Evolutionary conservation across 2,797 vertebrate genomes (phyloP).

Genomic region (Anableps anableps): DNA sequence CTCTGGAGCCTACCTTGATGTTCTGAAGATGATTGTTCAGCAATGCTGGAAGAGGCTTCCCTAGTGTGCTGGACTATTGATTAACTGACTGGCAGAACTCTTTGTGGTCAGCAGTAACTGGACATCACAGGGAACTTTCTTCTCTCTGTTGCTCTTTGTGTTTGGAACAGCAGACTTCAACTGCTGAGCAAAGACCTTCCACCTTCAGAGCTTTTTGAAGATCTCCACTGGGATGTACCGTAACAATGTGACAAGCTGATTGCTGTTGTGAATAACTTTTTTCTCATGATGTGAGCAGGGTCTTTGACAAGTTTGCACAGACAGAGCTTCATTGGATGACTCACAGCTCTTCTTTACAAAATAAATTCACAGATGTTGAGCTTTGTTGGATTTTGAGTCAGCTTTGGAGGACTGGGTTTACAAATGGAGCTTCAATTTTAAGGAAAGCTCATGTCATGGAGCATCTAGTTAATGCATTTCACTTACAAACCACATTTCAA

Average conservation of each 20-base stretch:
- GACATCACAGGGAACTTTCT: background rate
- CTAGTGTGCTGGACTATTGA: background rate
- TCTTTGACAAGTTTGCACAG: background rate
- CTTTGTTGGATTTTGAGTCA: background rate
- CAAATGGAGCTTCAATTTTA: conserved; percentile 1
- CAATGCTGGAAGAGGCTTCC: too few species aligned
- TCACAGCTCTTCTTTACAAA: background rate
- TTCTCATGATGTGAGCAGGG: background rate
- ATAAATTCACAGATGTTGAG: background rate
- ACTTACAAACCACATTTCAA: conserved; percentile 25
- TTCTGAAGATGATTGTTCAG: conserved; percentile 4
- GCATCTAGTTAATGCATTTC: conserved; percentile 25
- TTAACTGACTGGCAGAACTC: background rate
- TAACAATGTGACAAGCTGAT: background rate
- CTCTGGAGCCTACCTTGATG: background rate
- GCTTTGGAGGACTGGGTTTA: background rate
- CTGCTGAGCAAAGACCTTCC: background rate
- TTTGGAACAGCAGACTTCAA: too few species aligned
- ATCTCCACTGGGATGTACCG: background rate
- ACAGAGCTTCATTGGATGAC: background rate
- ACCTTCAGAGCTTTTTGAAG: background rate
- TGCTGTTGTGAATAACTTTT: background rate
- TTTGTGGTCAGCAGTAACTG: background rate
- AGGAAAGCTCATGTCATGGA: conserved; percentile 1
- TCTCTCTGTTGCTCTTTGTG: background rate